Base-by-base conservation (phyloP, 2,888 invertebrate species). In the Deilephila porcellus region DNA sequence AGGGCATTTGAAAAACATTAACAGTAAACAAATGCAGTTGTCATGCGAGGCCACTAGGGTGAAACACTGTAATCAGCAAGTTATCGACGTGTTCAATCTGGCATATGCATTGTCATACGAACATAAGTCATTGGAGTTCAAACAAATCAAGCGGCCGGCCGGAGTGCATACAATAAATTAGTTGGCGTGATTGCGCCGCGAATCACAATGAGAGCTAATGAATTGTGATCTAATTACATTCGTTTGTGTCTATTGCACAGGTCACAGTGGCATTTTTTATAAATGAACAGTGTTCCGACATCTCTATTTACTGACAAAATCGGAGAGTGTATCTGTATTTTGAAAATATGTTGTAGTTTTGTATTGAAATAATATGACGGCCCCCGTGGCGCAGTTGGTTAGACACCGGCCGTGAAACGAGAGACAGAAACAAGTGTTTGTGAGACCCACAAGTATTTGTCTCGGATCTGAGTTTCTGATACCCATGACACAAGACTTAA, bases 101-200 rank as follows among this genome's bases (percentile, higher is more conserved):
- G 56, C 56, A 56, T 56, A 52, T 52, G 45, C 45, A 37, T 67
- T 20, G 25, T 20, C 45, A 67, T 67, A 45, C 64, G 14, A 45
- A 37, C 64, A n/a, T 63, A 63, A 63, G 52, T 52, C 52, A 52
- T 52, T 52, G 20, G 67, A 67, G 67, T 67, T 67, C 67, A 67
- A 67, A 67, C 25, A 52, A 67, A 67, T 67, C 5, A 67, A 67
- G 52, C 67, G 67, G 11, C 29, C 25, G 67, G 20, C 67, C 45
- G 45, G 67, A 67, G 45, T 67, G 67, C 67, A 52, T 25, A 52
- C 67, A 67, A 52, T 67, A 67, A 67, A 67, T 67, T 67, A 67
- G 25, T 45, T 67, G 45, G 67, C 67, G 67, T 45, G 67, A 67
- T 67, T 45, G 67, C 17, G 14, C 52, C 67, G 25, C 52, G 25